phyloP scores from a whole-genome alignment of 2,888 invertebrate species.

The Diarsia dahlii region DNA sequence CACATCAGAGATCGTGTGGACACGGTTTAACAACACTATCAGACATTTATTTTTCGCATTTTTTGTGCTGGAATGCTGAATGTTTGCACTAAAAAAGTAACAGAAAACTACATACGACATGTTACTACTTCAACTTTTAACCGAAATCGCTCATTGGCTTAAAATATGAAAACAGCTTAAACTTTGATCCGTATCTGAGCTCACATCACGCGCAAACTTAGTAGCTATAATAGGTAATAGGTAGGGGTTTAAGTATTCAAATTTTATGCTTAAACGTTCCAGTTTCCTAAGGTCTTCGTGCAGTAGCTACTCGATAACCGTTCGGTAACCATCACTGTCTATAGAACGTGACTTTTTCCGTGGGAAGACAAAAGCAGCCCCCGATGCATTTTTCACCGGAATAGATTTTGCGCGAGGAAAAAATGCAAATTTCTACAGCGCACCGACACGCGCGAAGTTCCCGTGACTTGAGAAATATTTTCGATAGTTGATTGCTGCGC shows the following conservation, averaged over 20 bases:
- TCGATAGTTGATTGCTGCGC: slow-evolving; percentile 75
- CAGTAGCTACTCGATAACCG: slow-evolving; percentile 73
- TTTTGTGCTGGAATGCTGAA: not conserved
- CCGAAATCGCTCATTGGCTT: not conserved
- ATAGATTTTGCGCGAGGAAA: slow-evolving; percentile 79
- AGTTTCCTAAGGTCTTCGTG: slow-evolving; percentile 56
- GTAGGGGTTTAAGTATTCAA: slow-evolving; percentile 44
- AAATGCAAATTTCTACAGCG: slow-evolving; percentile 83
- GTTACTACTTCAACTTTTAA: slow-evolving; percentile 10
- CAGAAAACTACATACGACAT: not conserved
- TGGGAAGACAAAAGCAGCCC: slow-evolving; percentile 72
- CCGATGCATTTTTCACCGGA: slow-evolving; percentile 81
- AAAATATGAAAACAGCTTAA: not conserved
- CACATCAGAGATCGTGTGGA: not conserved
- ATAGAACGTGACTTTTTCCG: slow-evolving; percentile 84
- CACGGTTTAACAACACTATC: not conserved
- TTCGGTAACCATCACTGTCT: slow-evolving; percentile 79
- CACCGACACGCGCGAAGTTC: slow-evolving; percentile 71
- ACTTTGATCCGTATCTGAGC: not conserved
- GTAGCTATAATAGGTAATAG: slow-evolving; percentile 14
- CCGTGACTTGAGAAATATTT: slow-evolving; percentile 72
- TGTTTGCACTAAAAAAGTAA: not conserved
- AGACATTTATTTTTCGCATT: slow-evolving; percentile 13
- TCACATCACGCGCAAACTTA: slow-evolving; percentile 13
- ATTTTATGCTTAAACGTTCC: slow-evolving; percentile 56